Base-by-base conservation (phyloP, 2,113 vertebrate genomes). In the Urocolius indicus region DNA sequence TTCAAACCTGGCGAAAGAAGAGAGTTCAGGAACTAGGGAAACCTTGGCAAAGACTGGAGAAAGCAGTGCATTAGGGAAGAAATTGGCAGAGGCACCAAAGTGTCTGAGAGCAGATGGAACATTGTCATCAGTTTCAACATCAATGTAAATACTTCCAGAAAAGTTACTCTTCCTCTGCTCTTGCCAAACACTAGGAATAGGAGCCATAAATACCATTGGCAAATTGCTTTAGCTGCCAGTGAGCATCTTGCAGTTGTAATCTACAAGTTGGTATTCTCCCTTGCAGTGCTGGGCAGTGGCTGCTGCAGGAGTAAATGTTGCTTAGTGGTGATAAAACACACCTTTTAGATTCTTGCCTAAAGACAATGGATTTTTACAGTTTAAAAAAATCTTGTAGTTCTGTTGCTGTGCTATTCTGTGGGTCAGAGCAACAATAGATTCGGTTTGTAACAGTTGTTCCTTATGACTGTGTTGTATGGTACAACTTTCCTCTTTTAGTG, bases 91-190 rank as follows among this genome's bases (percentile, higher is more conserved):
- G 82, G 38, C 86, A 67, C 14, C 24, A 5, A 51, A 62, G 71
- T 38, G 32, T 49, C 62, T 93, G 85, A 69, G 65, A 94, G 79
- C 82, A 91, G 78, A 79, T 87, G 85, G 82, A 78, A 55, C 45
- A 90, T 85, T 90, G 87, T 94, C 91, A 91, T 85, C 72, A 86
- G 72, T 59, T 93, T 78, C 85, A 95, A 89, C 85, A 95, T 87
- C 78, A 86, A 19, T 77, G 74, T 89, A 93, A 96, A 94, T 94
- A 95, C 32, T 90, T 95, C 57, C 65, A 94, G 81, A 93, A 96
- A 91, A 91, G n/a, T 83, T 58, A 54, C 55, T 87, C 51, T 85
- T 89, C 29, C 55, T 83, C 17, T 63, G 11, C 48, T 84, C 6
- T 92, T 95, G 88, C 85, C 94, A 91, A 77, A 55, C 72, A 59